Percentiles rank a stretch among this genome's conserved stretches.
Conservation (phyloP, 2,888 invertebrate genomes). For the Odontocolon sp. region DNA sequence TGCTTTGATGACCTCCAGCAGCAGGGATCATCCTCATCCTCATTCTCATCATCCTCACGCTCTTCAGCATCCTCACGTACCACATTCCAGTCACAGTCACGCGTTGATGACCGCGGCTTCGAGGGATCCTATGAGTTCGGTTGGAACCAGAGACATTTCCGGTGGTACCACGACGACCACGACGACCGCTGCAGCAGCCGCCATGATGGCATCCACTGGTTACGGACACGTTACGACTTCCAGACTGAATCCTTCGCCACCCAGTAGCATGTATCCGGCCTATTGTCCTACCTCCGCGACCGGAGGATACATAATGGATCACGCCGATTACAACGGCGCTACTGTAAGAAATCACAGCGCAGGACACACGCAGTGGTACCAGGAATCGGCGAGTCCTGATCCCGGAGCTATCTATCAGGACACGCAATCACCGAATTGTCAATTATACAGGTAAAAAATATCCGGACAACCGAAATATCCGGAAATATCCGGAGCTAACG, state of each 20-base stretch:
- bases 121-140: slow-evolving; percentile 61
- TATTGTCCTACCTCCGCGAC: slow-evolving; percentile 70
- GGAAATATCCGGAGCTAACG: background rate
- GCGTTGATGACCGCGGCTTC: slow-evolving; percentile 69
- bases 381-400: slow-evolving; percentile 78
- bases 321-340: slow-evolving; percentile 75
- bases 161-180: slow-evolving; percentile 70
- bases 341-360: slow-evolving; percentile 73
- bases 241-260: slow-evolving; percentile 75
- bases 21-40: slow-evolving; percentile 56
- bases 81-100: slow-evolving; percentile 67
- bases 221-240: slow-evolving; percentile 75
- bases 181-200: slow-evolving; percentile 74
- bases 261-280: slow-evolving; percentile 76
- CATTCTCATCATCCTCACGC: slow-evolving; percentile 66
- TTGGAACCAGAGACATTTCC: slow-evolving; percentile 54
- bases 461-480: background rate
- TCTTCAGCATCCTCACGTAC: slow-evolving; percentile 71
- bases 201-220: slow-evolving; percentile 78
- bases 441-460: slow-evolving; percentile 75
- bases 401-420: slow-evolving; percentile 78
- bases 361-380: slow-evolving; percentile 79
- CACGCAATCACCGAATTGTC: slow-evolving; percentile 78
- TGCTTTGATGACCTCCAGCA: slow-evolving; percentile 54
- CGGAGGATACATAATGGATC: slow-evolving; percentile 79